Evolutionary conservation across 2,113 vertebrate species (phyloP).

Genomic region (Ictalurus punctatus): DNA sequence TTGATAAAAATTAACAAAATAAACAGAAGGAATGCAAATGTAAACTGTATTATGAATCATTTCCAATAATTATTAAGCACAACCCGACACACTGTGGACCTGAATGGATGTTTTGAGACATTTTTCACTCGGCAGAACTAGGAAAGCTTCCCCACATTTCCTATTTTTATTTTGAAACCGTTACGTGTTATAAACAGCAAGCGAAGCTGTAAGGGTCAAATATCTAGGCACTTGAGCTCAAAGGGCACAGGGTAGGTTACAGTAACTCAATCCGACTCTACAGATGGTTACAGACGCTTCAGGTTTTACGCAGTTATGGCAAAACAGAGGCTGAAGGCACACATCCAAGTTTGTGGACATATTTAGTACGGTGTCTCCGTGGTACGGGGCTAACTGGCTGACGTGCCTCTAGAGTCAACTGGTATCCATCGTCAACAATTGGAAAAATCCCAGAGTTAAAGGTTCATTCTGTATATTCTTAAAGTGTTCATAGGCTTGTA

Average conservation of each 20-base stretch:
- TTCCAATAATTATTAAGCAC: not conserved
- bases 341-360: not conserved
- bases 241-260: not conserved
- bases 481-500: not conserved
- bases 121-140: not conserved
- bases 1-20: not conserved
- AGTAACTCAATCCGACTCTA: constrained; percentile 18
- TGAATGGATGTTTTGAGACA: not conserved
- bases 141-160: not conserved
- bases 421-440: not conserved
- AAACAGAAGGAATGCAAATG: not conserved
- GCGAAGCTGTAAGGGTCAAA: not conserved
- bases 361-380: not conserved
- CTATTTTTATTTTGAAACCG: not conserved
- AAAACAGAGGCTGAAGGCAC: constrained; percentile 13
- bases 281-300: not conserved
- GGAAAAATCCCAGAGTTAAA: not conserved
- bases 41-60: not conserved
- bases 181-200: not conserved
- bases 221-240: not conserved
- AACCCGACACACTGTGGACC: not conserved
- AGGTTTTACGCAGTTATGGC: not conserved
- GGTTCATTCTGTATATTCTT: not conserved
- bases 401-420: too few species aligned
- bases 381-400: not conserved